These are phyloP conservation scores for Echinometra lucunter DNA, from an alignment of 53 echinoderm and acorn worm genomes.

Conservation along the genomic window DNA sequence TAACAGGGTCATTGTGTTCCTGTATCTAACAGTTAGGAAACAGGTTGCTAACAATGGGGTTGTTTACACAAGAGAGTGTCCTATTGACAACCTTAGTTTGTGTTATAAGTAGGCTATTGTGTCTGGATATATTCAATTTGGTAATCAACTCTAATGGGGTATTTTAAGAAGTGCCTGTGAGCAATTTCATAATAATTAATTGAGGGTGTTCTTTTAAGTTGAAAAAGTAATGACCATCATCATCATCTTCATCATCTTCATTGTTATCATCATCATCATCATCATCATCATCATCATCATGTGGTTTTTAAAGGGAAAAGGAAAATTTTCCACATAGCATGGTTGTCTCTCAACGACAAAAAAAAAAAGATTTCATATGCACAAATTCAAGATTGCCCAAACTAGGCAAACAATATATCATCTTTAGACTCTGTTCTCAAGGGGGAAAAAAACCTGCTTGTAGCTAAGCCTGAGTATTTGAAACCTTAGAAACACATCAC, in stretches of 20 bases:
- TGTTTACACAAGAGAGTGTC: slow-evolving; percentile 13
- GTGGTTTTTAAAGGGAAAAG: too few relatives aligned
- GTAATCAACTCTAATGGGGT: background rate
- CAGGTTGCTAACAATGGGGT: background rate
- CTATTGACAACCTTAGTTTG: background rate
- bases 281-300: background rate
- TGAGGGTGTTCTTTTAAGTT: background rate
- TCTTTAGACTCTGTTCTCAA: too few relatives aligned
- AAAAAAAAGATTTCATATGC: too few relatives aligned
- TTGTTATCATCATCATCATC: slow-evolving; percentile 40
- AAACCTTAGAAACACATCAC: too few relatives aligned
- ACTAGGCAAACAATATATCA: too few relatives aligned
- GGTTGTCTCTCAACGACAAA: too few relatives aligned
- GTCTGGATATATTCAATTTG: background rate
- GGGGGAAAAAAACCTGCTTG: too few relatives aligned
- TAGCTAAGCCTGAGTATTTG: too few relatives aligned
- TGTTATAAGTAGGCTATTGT: background rate
- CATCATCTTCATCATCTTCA: background rate
- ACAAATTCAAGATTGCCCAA: too few relatives aligned
- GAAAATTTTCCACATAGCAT: too few relatives aligned
- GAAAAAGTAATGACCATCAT: too few relatives aligned
- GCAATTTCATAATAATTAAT: background rate
- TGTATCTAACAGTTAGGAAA: background rate
- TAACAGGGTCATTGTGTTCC: background rate
- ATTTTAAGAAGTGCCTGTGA: background rate